Conservation (phyloP, 2,797 vertebrate genomes). For the Macrochelys suwanniensis region DNA sequence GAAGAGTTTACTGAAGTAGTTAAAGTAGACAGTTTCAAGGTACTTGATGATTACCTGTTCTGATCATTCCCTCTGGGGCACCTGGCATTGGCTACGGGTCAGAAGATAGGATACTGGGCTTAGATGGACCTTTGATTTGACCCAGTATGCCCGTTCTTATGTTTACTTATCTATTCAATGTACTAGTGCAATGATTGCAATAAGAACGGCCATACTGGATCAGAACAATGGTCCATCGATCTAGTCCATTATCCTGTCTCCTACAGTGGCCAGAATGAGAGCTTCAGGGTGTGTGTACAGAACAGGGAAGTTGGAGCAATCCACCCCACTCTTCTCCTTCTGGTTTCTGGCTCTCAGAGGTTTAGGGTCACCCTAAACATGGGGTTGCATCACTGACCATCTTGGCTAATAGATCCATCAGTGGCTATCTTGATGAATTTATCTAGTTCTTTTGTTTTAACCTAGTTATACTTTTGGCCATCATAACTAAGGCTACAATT, state of each 20-base stretch:
- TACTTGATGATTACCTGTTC: too few species aligned
- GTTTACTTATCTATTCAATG: not conserved
- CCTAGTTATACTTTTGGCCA: not conserved
- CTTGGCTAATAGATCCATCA: not conserved
- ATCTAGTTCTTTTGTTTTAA: not conserved
- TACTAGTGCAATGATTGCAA: not conserved
- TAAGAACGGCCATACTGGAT: not conserved
- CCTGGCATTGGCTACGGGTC: too few species aligned
- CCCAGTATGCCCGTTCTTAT: too few species aligned
- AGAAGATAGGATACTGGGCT: too few species aligned
- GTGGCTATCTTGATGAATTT: not conserved
- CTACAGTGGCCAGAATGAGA: not conserved
- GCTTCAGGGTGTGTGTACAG: not conserved
- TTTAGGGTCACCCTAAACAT: not conserved
- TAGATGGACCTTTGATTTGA: too few species aligned
- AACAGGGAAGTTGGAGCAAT: not conserved
- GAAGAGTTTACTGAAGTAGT: not conserved
- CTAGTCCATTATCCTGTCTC: not conserved
- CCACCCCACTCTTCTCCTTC: not conserved
- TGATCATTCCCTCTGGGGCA: too few species aligned
- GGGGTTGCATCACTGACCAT: not conserved
- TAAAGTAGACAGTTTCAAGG: not conserved
- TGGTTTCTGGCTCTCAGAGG: not conserved
- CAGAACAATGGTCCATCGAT: not conserved
- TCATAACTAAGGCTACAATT: not conserved